Percentiles rank a stretch among this genome's conserved stretches.
phyloP scores from a whole-genome alignment of 2,888 invertebrate species.

The Oxystoma pomonae region DNA sequence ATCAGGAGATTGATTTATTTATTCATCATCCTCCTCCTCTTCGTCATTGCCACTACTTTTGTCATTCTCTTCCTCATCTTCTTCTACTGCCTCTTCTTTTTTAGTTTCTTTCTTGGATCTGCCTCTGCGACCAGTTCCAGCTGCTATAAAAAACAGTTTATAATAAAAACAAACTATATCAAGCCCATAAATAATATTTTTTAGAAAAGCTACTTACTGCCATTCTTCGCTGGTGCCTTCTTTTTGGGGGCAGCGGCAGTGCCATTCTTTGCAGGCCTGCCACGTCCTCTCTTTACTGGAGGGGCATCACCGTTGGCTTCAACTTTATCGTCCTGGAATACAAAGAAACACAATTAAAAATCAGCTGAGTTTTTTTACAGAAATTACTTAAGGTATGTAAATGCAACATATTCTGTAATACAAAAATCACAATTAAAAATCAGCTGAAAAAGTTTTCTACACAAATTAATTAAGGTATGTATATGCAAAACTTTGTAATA shows the following conservation, averaged over 20 bases:
- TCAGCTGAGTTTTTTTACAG: too few relatives aligned
- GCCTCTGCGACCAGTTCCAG: slow-evolving; percentile 18
- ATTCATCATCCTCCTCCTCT: slow-evolving; percentile 23
- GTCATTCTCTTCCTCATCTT: slow-evolving; percentile 17
- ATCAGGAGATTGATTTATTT: neutral
- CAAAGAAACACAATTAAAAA: neutral
- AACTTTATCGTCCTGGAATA: slow-evolving; percentile 12
- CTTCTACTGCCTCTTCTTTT: slow-evolving; percentile 22
- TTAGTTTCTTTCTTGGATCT: slow-evolving; percentile 24
- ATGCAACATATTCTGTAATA: too few relatives aligned
- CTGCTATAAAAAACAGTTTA: slow-evolving; percentile 2
- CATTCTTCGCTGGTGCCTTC: slow-evolving; percentile 18
- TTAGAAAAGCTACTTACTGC: slow-evolving; percentile 19
- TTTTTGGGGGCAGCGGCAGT: slow-evolving; percentile 13
- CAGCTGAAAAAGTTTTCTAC: too few relatives aligned
- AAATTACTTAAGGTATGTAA: too few relatives aligned
- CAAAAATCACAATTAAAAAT: too few relatives aligned
- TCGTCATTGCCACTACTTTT: slow-evolving; percentile 15
- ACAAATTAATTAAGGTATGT: too few relatives aligned
- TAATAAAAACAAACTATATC: neutral
- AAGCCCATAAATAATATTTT: neutral
- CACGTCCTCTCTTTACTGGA: slow-evolving; percentile 24
- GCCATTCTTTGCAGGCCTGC: slow-evolving; percentile 14
- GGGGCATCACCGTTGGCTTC: slow-evolving; percentile 21
- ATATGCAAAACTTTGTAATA: too few relatives aligned